Evolutionary conservation across 2,888 invertebrate genomes (phyloP).

Genomic region (Zhuqinia jingwanae): DNA sequence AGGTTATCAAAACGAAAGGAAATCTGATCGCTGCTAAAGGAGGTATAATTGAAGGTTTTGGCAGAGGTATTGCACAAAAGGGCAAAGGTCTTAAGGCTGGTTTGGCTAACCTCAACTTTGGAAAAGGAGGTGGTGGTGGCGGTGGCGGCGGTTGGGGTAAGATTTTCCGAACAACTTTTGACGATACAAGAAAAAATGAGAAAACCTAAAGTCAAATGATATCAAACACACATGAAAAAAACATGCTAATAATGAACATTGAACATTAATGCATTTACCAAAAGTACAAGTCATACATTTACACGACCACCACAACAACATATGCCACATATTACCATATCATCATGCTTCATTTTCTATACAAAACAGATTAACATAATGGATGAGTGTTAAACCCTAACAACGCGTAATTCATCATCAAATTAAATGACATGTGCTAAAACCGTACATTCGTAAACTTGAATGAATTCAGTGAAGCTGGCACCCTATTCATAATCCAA

Average conservation of each 20-base stretch:
- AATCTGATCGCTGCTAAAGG: slow-evolving; percentile 88
- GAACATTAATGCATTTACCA: neutral
- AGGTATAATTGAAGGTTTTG: slow-evolving; percentile 89
- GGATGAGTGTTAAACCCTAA: neutral
- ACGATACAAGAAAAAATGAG: neutral
- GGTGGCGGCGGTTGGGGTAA: slow-evolving; percentile 71
- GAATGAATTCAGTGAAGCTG: slow-evolving; percentile 44
- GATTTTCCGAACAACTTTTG: slow-evolving; percentile 4
- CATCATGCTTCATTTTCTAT: neutral
- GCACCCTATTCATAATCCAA: slow-evolving; percentile 10
- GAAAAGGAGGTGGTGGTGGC: slow-evolving; percentile 70
- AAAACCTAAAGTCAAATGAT: neutral
- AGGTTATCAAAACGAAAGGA: slow-evolving; percentile 92
- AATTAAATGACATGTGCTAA: slow-evolving; percentile 40
- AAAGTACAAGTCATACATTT: neutral
- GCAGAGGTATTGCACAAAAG: slow-evolving; percentile 89
- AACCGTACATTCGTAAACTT: slow-evolving; percentile 27
- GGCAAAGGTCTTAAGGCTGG: slow-evolving; percentile 80
- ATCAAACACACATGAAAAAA: too few species aligned
- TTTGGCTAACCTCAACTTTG: slow-evolving; percentile 78
- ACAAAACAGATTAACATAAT: neutral
- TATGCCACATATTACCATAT: neutral
- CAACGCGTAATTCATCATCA: slow-evolving; percentile 12
- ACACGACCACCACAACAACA: too few species aligned
- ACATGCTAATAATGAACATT: too few species aligned